Conservation (phyloP, 2,888 invertebrate species). For the Cheilosia soror region DNA sequence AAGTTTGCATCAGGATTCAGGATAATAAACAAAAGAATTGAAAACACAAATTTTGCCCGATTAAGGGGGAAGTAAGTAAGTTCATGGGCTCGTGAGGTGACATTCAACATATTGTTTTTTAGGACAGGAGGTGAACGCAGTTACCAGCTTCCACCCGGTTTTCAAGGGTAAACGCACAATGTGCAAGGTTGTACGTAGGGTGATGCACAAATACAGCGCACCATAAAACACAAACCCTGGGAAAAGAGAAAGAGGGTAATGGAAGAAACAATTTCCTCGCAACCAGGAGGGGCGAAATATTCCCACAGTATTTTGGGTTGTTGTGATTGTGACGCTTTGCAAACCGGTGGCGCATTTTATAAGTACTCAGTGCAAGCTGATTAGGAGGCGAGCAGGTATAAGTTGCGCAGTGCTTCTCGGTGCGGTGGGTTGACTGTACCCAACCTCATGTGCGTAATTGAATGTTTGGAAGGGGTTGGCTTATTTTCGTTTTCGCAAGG, state of each 20-base stretch:
- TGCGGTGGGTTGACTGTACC: slow-evolving; percentile 66
- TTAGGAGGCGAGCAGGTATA: slow-evolving; percentile 73
- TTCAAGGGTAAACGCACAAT: slow-evolving; percentile 65
- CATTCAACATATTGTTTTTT: slow-evolving; percentile 66
- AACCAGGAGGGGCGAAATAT: slow-evolving; percentile 63
- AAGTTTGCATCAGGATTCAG: slow-evolving; percentile 41
- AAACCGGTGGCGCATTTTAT: slow-evolving; percentile 36
- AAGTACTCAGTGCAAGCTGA: slow-evolving; percentile 47
- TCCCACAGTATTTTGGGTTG: slow-evolving; percentile 64
- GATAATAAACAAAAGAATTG: slow-evolving; percentile 23
- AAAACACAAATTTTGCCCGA: slow-evolving; percentile 37
- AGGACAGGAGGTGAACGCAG: slow-evolving; percentile 54
- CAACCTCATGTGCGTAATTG: slow-evolving; percentile 62
- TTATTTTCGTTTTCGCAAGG: slow-evolving; percentile 51
- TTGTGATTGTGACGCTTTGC: slow-evolving; percentile 49
- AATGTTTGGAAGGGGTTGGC: slow-evolving; percentile 48
- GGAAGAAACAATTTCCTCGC: slow-evolving; percentile 20
- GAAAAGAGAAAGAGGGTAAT: slow-evolving; percentile 68
- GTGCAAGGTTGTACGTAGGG: slow-evolving; percentile 70
- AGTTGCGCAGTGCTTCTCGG: slow-evolving; percentile 46
- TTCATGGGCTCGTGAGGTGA: slow-evolving; percentile 37
- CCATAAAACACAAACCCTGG: slow-evolving; percentile 31
- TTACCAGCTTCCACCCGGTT: slow-evolving; percentile 69
- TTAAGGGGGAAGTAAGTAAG: slow-evolving; percentile 31
- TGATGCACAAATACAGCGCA: slow-evolving; percentile 36